Evolutionary conservation across 2,888 invertebrate genomes (phyloP).

Genomic region (Leptinotarsa peninsularis): DNA sequence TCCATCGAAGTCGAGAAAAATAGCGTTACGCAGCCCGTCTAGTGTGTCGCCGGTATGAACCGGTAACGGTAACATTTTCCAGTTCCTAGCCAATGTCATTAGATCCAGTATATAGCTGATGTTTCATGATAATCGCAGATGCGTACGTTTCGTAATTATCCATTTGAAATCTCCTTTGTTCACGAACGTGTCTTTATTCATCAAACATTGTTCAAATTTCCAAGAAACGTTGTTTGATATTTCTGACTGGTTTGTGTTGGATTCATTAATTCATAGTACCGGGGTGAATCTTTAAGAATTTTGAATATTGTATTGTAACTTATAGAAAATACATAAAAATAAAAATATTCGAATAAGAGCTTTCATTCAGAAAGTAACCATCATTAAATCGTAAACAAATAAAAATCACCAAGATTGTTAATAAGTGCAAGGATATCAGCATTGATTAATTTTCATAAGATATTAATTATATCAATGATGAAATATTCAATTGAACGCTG

Average conservation of each 20-base stretch:
- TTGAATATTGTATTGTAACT: no score
- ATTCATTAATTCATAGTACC: no score
- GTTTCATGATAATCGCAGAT: conserved; percentile 1
- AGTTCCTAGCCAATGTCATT: conserved; percentile 21
- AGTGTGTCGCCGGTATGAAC: conserved; percentile 22
- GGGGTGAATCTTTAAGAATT: no score
- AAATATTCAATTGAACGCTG: no score
- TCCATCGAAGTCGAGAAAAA: conserved; percentile 20
- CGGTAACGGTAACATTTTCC: conserved; percentile 26
- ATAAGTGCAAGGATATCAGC: no score
- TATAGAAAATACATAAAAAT: no score
- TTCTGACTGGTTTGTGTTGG: background rate
- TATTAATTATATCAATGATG: no score
- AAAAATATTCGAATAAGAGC: no score
- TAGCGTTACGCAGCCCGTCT: conserved; percentile 1
- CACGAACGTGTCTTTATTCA: background rate
- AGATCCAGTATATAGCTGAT: conserved; percentile 16
- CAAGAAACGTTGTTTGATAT: background rate
- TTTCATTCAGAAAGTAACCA: no score
- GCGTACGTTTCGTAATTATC: conserved; percentile 9
- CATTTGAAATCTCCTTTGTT: background rate
- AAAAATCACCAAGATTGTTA: no score
- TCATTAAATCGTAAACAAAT: no score
- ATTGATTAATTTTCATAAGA: no score
- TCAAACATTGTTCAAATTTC: background rate